Percentiles rank a stretch among this genome's conserved stretches.
Evolutionary conservation across 2,888 invertebrate species (phyloP).

Genomic region (Drosophila lacicola): DNA sequence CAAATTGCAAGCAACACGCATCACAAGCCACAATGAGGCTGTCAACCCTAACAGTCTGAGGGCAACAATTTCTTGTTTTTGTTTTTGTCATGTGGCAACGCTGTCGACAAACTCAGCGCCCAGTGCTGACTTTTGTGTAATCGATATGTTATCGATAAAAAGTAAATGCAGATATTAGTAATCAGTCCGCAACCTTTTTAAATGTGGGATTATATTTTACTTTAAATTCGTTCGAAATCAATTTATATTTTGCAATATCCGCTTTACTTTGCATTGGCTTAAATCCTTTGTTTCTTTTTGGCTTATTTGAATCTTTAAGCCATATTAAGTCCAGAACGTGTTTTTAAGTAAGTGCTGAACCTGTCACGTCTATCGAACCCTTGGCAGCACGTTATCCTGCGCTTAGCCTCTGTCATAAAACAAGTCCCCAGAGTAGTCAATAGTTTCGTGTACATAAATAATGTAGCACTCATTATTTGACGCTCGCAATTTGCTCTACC

Average conservation of each 20-base stretch:
- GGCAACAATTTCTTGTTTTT: neutral
- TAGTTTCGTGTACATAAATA: constrained; percentile 21
- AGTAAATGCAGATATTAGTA: neutral
- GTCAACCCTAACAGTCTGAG: constrained; percentile 41
- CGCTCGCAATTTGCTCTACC: neutral
- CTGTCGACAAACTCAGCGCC: neutral
- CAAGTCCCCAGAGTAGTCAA: constrained; percentile 16
- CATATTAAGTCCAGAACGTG: neutral
- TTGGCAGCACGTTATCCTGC: constrained; percentile 2
- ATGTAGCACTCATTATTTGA: constrained; percentile 3
- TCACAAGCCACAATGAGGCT: constrained; percentile 19
- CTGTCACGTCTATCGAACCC: constrained; percentile 1
- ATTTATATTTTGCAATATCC: too few relatives aligned
- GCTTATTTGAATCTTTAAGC: too few relatives aligned
- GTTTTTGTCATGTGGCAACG: constrained; percentile 1
- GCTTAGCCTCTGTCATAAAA: constrained; percentile 14
- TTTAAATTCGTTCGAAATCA: too few relatives aligned
- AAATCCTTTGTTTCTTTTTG: too few relatives aligned
- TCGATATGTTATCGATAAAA: constrained; percentile 25
- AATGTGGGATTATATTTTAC: too few relatives aligned
- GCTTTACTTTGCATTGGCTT: too few relatives aligned
- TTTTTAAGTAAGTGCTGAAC: neutral
- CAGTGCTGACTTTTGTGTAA: neutral
- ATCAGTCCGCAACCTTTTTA: too few relatives aligned
- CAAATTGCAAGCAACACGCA: neutral